Evolutionary conservation across 1,140 invertebrate genomes (phyloP).

Genomic region (Drosophila grimshawi): DNA sequence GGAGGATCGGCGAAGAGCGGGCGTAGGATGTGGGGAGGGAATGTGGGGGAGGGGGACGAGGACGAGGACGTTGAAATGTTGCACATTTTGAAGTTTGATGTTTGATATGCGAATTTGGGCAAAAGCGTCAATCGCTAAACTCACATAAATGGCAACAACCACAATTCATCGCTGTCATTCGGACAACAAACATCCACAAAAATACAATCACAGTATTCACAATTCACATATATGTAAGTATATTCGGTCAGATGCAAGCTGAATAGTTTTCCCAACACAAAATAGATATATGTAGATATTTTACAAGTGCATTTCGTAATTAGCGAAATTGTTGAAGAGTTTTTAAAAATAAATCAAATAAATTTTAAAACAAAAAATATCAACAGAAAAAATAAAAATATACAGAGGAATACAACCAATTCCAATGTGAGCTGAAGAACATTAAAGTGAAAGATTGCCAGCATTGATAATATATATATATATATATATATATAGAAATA

Average conservation of each 20-base stretch:
- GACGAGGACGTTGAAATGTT: conserved; percentile 66
- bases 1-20: not conserved
- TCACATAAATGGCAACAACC: conserved; percentile 49
- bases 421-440: no score
- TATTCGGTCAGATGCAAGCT: not conserved
- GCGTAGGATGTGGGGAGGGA: not conserved
- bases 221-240: not conserved
- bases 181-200: conserved; percentile 17
- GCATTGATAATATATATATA: no score
- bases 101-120: conserved; percentile 78
- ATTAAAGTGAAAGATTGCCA: no score
- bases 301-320: conserved; percentile 22
- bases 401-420: no score
- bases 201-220: conserved; percentile 8
- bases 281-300: not conserved
- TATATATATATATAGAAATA: no score
- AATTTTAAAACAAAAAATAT: not conserved
- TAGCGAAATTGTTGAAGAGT: conserved; percentile 5
- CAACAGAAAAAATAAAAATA: not conserved
- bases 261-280: conserved; percentile 11
- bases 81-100: conserved; percentile 70
- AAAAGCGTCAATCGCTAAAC: conserved; percentile 63
- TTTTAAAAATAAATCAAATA: not conserved
- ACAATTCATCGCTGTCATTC: conserved; percentile 41
- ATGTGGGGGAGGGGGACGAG: not conserved